Percentiles rank a stretch among this genome's conserved stretches.
phyloP scores from a whole-genome alignment of 2,797 vertebrate genomes.

The Gastrophryne carolinensis region DNA sequence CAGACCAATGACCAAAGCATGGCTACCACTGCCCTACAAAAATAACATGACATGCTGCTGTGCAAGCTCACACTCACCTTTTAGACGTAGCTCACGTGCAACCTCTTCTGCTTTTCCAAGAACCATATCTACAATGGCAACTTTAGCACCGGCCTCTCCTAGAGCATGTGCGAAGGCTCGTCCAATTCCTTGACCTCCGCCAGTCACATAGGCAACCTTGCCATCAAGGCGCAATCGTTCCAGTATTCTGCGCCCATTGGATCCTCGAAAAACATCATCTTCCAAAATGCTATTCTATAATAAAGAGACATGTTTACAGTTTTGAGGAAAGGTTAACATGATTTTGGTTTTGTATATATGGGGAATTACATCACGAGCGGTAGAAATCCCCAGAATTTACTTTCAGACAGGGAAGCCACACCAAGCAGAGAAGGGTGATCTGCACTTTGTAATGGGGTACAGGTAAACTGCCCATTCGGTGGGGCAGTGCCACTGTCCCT shows the following conservation, averaged over 20 bases:
- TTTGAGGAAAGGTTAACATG: no score
- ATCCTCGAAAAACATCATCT: conserved; percentile 72
- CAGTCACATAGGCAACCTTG: conserved; percentile 75
- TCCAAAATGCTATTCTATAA: conserved; percentile 59
- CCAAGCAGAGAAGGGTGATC: no score
- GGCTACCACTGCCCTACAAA: no score
- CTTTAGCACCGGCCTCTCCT: conserved; percentile 77
- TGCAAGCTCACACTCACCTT: conserved; percentile 71
- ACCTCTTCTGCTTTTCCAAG: conserved; percentile 69
- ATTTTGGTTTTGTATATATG: no score
- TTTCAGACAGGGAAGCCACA: no score
- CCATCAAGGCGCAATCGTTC: conserved; percentile 74
- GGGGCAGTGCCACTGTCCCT: no score
- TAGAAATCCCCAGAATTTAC: no score
- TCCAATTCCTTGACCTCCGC: conserved; percentile 77
- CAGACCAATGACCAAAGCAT: no score
- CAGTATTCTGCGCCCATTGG: conserved; percentile 60
- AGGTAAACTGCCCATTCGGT: no score
- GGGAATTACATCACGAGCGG: no score
- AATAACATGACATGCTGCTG: background rate
- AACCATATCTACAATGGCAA: conserved; percentile 72
- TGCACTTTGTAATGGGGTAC: no score
- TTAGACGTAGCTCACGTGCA: conserved; percentile 70
- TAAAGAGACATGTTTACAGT: background rate
- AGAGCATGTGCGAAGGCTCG: conserved; percentile 74